Conservation (phyloP, 2,797 vertebrate species). For the Tenualosa ilisha region DNA sequence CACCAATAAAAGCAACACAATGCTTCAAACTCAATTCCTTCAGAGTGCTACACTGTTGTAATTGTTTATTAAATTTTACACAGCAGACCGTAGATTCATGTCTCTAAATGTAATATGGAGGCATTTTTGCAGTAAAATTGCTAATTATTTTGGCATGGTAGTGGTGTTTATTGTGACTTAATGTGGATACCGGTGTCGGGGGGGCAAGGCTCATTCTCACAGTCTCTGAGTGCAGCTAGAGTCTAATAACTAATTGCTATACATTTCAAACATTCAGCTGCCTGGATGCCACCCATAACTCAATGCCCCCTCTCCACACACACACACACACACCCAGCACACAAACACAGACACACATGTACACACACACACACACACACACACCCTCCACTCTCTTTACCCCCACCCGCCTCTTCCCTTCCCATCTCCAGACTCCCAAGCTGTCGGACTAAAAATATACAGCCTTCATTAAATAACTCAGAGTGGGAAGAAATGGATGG, state of each 20-base stretch:
- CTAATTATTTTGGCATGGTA: background rate
- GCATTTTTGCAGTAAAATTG: background rate
- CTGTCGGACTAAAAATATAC: slow-evolving; percentile 46
- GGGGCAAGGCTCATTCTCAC: background rate
- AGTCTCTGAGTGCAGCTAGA: background rate
- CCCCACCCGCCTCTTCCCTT: background rate
- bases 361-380: slow-evolving; percentile 18
- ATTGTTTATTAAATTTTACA: background rate
- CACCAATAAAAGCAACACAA: background rate
- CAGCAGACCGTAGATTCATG: background rate
- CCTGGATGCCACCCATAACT: slow-evolving; percentile 25
- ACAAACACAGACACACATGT: background rate
- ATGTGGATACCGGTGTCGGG: background rate
- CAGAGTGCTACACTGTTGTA: background rate
- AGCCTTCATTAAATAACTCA: slow-evolving; percentile 47
- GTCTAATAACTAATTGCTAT: slow-evolving; percentile 31
- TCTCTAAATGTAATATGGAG: background rate
- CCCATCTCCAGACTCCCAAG: background rate
- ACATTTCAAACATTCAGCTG: slow-evolving; percentile 31
- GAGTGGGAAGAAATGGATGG: slow-evolving; percentile 49
- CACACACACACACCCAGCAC: background rate
- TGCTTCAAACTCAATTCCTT: no score
- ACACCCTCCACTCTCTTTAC: background rate
- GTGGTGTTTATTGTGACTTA: background rate
- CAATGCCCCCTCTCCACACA: background rate